Base-by-base conservation (phyloP, 2,113 vertebrate genomes). In the Melanerpes aurifrons region DNA sequence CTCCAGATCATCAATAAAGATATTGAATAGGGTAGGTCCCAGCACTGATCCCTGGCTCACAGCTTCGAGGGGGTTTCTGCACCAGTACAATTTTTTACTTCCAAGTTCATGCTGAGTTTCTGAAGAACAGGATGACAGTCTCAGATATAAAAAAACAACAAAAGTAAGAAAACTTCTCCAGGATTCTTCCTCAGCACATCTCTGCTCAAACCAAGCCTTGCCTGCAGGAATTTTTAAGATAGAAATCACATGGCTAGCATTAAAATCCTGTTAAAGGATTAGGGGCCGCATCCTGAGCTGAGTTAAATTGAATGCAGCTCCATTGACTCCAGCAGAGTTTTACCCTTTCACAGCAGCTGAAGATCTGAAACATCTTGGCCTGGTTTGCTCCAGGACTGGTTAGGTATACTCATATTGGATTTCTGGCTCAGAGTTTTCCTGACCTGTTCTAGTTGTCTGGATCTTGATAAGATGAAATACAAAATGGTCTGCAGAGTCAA, bases 241-340 rank as follows among this genome's bases (percentile, higher is more conserved):
- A 74, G 79, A 91, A 96, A 96, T 96, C 94, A 95, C 82, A 94
- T 89, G 93, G 87, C 72, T 94, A 95, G 86, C 80, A 91, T 96
- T 92, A 96, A 96, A 96, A 95, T 90, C 94, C 92, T 96, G 91
- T 96, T 94, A 94, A 92, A 85, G 87, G 89, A 93, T 96, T 96
- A 94, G 82, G 40, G 72, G 66, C 85, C 7, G 0, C 0, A 0
- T 96, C 66, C 87, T 87, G 40, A 87, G 62, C 61, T 80, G 83
- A 37, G 62, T 80, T 94, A 94, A 95, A 94, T 91, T 95, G 66
- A 89, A 86, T 81, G 72, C 93, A 96, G 87, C 82, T 94, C 87
- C 79, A 45, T 40, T 81, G 92, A 92, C 76, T 92, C 83, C 54
- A 90, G 57, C 45, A 76, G 56, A 93, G 48, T 29, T 91, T 92